Conservation (phyloP, 2,888 invertebrate genomes). For the Meliscaeva auricollis region DNA sequence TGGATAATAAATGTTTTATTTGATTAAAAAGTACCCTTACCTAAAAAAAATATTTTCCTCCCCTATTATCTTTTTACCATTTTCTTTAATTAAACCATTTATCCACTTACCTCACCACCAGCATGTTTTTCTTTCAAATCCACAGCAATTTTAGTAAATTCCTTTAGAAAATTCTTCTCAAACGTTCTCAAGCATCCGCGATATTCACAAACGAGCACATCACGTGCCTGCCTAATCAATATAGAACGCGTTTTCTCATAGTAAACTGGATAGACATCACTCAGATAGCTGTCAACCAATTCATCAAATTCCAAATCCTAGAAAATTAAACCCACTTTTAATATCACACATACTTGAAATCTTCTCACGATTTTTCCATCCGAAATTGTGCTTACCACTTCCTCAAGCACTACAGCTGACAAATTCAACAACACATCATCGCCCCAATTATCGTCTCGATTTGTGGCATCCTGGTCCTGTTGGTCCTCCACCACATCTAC, state of each 20-base stretch:
- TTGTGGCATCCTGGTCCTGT: constrained; percentile 30
- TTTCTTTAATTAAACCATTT: background rate
- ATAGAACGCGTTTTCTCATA: constrained; percentile 85
- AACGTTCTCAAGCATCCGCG: constrained; percentile 87
- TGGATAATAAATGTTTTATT: too few relatives aligned
- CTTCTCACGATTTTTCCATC: constrained; percentile 43
- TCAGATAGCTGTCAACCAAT: constrained; percentile 87
- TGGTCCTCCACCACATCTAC: background rate
- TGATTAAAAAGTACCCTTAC: too few relatives aligned
- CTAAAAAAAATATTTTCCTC: too few relatives aligned
- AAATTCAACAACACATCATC: constrained; percentile 65
- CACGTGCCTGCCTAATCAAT: constrained; percentile 88
- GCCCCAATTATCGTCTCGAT: constrained; percentile 70
- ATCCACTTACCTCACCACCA: constrained; percentile 82
- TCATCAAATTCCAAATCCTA: constrained; percentile 79
- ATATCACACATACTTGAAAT: background rate
- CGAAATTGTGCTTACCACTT: constrained; percentile 56
- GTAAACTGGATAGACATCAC: constrained; percentile 87
- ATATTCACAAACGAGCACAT: constrained; percentile 88
- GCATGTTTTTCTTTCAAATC: constrained; percentile 84
- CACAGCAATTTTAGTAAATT: constrained; percentile 86
- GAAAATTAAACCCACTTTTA: background rate
- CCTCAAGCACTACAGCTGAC: constrained; percentile 62
- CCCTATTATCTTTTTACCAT: too few relatives aligned
- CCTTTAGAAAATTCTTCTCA: constrained; percentile 87